phyloP scores from a whole-genome alignment of 2,797 vertebrate genomes.

The Argya squamiceps region DNA sequence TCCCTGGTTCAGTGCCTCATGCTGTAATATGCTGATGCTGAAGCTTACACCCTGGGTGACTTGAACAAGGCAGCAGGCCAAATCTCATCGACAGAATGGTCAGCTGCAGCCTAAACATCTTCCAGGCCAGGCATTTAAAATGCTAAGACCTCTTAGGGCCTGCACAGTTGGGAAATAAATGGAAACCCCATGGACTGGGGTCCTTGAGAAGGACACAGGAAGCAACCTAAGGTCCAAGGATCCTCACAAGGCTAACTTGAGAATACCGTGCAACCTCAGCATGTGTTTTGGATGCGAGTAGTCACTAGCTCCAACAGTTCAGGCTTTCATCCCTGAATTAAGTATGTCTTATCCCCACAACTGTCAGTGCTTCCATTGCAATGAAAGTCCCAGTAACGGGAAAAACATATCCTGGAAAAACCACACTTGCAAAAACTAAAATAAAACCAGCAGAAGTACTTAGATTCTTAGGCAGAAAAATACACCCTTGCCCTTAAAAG shows the following conservation, averaged over 20 bases:
- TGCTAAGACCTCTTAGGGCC: background rate
- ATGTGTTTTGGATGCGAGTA: background rate
- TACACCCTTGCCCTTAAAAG: background rate
- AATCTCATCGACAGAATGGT: fast-evolving
- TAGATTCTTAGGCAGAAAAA: background rate
- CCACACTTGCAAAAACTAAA: background rate
- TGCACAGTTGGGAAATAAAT: background rate
- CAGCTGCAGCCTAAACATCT: background rate
- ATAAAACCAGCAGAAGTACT: background rate
- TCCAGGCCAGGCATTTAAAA: background rate
- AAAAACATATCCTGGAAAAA: background rate
- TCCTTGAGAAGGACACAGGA: background rate
- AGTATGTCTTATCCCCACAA: background rate
- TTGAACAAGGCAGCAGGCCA: background rate
- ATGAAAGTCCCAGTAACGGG: fast-evolving
- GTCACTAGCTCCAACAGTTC: fast-evolving
- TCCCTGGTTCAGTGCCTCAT: background rate
- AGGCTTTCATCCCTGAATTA: background rate
- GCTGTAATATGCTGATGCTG: background rate
- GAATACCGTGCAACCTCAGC: background rate
- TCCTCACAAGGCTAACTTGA: background rate
- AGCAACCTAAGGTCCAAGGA: background rate
- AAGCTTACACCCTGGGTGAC: background rate
- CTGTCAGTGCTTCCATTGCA: fast-evolving
- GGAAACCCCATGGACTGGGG: background rate